Conservation (phyloP, 2,888 invertebrate genomes). For the Glomeris marginata region DNA sequence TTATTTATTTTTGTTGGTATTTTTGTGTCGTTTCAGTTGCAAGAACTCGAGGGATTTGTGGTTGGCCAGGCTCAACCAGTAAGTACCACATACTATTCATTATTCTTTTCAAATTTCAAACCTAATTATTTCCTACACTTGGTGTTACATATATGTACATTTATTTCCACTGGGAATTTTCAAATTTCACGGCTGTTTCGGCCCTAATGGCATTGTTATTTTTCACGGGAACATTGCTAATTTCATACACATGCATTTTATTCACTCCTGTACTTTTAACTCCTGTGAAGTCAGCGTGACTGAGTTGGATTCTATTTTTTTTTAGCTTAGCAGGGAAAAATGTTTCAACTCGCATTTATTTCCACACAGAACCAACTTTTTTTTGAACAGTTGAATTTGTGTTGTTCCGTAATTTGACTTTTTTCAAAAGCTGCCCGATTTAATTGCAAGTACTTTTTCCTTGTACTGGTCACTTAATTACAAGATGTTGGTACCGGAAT, state of each 20-base stretch:
- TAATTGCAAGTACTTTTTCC: too few species aligned
- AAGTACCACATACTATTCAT: slow-evolving; percentile 18
- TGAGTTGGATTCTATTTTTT: too few species aligned
- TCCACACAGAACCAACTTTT: too few species aligned
- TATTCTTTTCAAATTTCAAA: slow-evolving; percentile 4
- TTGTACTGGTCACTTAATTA: too few species aligned
- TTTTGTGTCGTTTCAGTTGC: slow-evolving; percentile 40
- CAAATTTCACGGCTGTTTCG: background rate
- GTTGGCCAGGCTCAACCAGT: slow-evolving; percentile 42
- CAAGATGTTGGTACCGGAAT: too few species aligned
- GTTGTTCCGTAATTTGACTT: too few species aligned
- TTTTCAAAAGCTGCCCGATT: too few species aligned
- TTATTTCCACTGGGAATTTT: background rate
- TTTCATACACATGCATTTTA: background rate
- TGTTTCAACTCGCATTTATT: too few species aligned
- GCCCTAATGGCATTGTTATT: background rate
- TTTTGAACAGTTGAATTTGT: too few species aligned
- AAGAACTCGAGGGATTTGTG: slow-evolving; percentile 49
- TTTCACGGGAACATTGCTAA: background rate
- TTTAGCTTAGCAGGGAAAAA: too few species aligned
- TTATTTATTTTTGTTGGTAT: too few species aligned
- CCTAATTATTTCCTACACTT: background rate
- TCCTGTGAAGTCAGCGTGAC: too few species aligned
- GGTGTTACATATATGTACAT: background rate
- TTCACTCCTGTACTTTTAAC: background rate